These are phyloP conservation scores for Rhinogobius similis DNA, from an alignment of 2,113 vertebrate species.

Conservation along the genomic window DNA sequence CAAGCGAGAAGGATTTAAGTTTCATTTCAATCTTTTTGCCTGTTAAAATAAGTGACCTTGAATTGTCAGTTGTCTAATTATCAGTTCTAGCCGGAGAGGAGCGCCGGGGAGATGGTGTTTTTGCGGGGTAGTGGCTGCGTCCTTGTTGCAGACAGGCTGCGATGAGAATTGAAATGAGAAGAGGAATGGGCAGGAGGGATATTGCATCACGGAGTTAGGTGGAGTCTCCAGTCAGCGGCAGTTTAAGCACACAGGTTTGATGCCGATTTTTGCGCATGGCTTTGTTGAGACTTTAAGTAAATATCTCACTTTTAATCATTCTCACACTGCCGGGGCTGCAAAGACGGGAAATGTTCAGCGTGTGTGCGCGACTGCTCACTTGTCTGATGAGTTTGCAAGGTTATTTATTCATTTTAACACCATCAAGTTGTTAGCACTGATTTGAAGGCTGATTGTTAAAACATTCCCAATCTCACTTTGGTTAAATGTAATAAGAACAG, in stretches of 20 bases:
- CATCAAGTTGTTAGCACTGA: not conserved
- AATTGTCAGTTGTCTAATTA: conserved; percentile 30
- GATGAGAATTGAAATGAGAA: conserved; percentile 61
- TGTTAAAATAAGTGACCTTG: conserved; percentile 43
- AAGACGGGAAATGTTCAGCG: not conserved
- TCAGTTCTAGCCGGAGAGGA: conserved; percentile 27
- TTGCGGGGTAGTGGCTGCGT: conserved; percentile 31
- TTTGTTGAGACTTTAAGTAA: conserved; percentile 27
- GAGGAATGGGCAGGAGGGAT: conserved; percentile 51
- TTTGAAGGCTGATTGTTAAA: conserved; percentile 5
- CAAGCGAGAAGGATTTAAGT: conserved; percentile 30
- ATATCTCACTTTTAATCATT: conserved; percentile 3
- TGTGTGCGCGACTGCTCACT: not conserved
- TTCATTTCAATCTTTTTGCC: conserved; percentile 6
- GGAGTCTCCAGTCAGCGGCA: conserved; percentile 36
- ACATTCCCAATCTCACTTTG: not conserved
- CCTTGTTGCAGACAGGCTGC: conserved; percentile 56
- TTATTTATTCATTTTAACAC: conserved; percentile 3
- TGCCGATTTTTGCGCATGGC: conserved; percentile 26
- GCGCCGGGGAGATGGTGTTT: conserved; percentile 10
- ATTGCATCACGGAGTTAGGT: conserved; percentile 56
- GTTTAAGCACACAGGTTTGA: conserved; percentile 41
- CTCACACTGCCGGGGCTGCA: not conserved
- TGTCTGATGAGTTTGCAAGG: conserved; percentile 7
- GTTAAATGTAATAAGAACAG: conserved; percentile 1